Conservation (phyloP, 2,113 vertebrate species). For the Vidua macroura region DNA sequence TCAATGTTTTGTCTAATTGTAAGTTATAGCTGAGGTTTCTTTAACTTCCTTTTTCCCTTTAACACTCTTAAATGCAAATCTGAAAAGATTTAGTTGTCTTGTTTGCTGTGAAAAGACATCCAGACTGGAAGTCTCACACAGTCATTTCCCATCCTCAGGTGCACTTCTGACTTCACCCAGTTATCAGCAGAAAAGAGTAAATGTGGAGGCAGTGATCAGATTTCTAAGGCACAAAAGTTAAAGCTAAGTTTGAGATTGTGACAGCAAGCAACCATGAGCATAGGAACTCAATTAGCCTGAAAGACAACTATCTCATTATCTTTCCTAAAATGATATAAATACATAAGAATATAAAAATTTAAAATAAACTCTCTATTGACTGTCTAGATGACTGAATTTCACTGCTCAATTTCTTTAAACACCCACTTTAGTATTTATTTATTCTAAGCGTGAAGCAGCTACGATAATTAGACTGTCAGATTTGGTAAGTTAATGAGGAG, state of each 20-base stretch:
- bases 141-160: conserved; percentile 54
- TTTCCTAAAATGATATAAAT: conserved; percentile 74
- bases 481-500: conserved; percentile 81
- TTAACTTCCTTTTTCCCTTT: conserved; percentile 25
- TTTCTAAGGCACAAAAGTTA: conserved; percentile 75
- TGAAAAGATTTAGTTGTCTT: conserved; percentile 61
- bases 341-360: conserved; percentile 75
- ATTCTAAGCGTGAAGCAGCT: conserved; percentile 76
- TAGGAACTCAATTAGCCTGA: conserved; percentile 76
- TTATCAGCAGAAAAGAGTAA: conserved; percentile 63
- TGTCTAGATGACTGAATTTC: conserved; percentile 77
- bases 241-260: conserved; percentile 71
- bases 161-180: conserved; percentile 41
- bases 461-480: conserved; percentile 84
- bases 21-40: conserved; percentile 32
- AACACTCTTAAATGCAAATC: conserved; percentile 18
- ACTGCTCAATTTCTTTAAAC: conserved; percentile 74
- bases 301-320: conserved; percentile 79
- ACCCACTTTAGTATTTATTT: conserved; percentile 83
- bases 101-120: conserved; percentile 59
- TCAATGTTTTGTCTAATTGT: conserved; percentile 33
- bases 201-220: conserved; percentile 61
- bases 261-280: conserved; percentile 66
- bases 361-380: conserved; percentile 79
- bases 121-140: conserved; percentile 30